phyloP scores from a whole-genome alignment of 2,797 vertebrate species.

The Melanotaenia boesemani region DNA sequence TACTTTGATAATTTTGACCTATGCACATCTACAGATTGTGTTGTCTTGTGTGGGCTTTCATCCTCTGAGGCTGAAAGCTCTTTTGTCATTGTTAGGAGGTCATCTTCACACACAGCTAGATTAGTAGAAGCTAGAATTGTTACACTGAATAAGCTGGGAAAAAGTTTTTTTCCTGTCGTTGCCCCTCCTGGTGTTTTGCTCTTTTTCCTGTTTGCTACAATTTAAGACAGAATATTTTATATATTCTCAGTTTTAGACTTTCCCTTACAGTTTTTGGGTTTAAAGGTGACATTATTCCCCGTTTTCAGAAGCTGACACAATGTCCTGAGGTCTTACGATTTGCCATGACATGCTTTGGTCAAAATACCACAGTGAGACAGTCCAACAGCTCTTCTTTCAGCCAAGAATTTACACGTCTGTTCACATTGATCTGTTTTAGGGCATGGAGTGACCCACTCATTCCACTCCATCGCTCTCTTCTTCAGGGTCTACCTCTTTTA shows the following conservation, averaged over 20 bases:
- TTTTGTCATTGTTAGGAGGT: constrained; percentile 41
- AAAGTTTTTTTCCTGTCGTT: background rate
- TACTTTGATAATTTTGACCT: background rate
- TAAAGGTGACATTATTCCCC: background rate
- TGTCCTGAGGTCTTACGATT: background rate
- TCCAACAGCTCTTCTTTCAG: background rate
- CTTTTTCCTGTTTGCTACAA: constrained; percentile 7
- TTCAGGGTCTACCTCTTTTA: background rate
- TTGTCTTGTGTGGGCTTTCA: constrained; percentile 11
- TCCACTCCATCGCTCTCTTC: background rate
- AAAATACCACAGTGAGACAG: background rate
- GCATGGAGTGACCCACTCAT: background rate
- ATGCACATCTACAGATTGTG: constrained; percentile 34
- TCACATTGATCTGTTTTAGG: background rate
- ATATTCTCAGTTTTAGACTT: background rate
- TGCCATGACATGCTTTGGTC: background rate
- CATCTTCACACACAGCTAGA: constrained; percentile 39
- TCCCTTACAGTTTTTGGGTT: background rate
- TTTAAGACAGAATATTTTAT: background rate
- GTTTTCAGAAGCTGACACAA: background rate
- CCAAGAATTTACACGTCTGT: background rate
- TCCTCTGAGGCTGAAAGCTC: constrained; percentile 13
- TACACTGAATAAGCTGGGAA: too few species aligned
- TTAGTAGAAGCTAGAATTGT: constrained; percentile 20
- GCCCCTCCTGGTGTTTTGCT: constrained; percentile 8